Evolutionary conservation across 2,888 invertebrate species (phyloP).

Genomic region (Cataglyphis livida): DNA sequence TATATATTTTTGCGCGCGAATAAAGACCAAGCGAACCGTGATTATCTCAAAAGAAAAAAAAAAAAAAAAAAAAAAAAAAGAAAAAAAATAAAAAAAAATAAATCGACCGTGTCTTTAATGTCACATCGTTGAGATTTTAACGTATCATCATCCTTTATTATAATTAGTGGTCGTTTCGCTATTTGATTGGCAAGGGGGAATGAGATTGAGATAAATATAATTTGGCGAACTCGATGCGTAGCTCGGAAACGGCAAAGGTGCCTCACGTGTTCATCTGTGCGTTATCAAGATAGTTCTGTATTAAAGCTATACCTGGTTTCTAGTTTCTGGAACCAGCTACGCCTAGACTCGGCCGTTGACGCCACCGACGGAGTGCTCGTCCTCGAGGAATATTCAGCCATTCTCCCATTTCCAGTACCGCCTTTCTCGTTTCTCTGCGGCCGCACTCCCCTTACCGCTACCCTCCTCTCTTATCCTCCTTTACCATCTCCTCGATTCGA

Average conservation of each 20-base stretch:
- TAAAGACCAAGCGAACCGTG: not conserved
- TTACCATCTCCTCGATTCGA: constrained; percentile 69
- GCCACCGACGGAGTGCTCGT: constrained; percentile 68
- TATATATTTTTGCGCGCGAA: not conserved
- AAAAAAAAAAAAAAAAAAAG: not conserved
- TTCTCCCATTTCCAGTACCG: constrained; percentile 71
- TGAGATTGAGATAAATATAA: constrained; percentile 45
- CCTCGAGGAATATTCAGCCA: constrained; percentile 82
- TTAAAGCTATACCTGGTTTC: constrained; percentile 78
- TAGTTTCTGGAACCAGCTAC: constrained; percentile 79
- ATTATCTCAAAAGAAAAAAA: not conserved
- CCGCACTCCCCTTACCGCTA: constrained; percentile 53
- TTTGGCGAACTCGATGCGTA: constrained; percentile 39
- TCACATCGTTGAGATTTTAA: not conserved
- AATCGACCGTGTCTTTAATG: not conserved
- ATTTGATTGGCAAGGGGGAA: not conserved
- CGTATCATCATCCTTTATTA: not conserved
- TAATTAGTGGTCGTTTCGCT: not conserved
- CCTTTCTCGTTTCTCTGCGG: constrained; percentile 72
- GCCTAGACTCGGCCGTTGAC: constrained; percentile 74
- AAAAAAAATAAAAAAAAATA: not conserved
- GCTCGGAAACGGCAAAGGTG: constrained; percentile 46
- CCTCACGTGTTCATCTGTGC: constrained; percentile 50
- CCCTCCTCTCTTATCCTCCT: constrained; percentile 62
- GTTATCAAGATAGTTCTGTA: constrained; percentile 79